Evolutionary conservation across 1,140 invertebrate species (phyloP), one percentile per base, ranked within the genome.

Genomic region (Diorhabda elongata): DNA sequence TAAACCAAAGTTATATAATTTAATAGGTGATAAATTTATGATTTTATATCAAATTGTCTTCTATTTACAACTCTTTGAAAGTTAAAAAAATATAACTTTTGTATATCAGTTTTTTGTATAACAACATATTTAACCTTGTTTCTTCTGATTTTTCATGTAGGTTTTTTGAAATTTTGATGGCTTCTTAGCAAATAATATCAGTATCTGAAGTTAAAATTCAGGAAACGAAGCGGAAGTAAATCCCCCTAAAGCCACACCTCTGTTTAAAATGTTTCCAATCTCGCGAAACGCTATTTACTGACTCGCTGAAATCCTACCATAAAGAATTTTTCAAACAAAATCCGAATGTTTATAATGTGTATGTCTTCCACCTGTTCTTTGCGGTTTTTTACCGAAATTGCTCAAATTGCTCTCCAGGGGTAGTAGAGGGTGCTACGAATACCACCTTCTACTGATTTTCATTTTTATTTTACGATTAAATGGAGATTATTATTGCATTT

Each of bases 361-460:
- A 71, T 71, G 67, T 71, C 72, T 71, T 73, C 72, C 72, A 73
- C 72, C 72, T 73, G 70, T 73, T 73, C 70, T 71, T 65, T 57
- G 61, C 64, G 61, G 62, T 73, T 69, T 68, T 58, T 67, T 63
- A 67, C 68, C 44, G 52, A 7, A 67, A 58, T 59, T 62, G 44
- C 61, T 7, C 42, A 62, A 62, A 62, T 44, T 44, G 43, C 61
- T 62, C 61, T 62, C 61, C 42, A 44, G 61, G 61, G 61, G 61
- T 3, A 52, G n/a, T 6, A 52, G 47, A n/a, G 47, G 6, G 47
- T 52, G 6, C 6, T 52, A n/a, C n/a, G n/a, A 52, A 52, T n/a
- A 52, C 47, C 47, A 52, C 47, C 47, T 52, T 52, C 47, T n/a
- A 52, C 6, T 3, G 6, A 44, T 42, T n/a, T 5, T 62, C 42